Evolutionary conservation across 2,797 vertebrate genomes (phyloP).

Genomic region (Ctenochaetus hawaiiensis): DNA sequence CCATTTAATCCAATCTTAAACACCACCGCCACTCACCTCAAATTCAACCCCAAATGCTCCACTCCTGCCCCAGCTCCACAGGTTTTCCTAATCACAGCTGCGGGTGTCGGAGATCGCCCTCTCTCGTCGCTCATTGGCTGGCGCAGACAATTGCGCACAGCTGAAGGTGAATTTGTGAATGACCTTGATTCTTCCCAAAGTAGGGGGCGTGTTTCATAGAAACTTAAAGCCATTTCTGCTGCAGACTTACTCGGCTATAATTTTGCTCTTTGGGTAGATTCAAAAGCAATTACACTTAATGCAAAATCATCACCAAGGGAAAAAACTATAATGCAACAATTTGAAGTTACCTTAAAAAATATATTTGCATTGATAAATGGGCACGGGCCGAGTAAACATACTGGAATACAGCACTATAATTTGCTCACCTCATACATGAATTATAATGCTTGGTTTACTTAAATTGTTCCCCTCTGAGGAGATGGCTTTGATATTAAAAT

Average conservation of each 20-base stretch:
- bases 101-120: conserved; percentile 47
- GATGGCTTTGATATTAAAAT: conserved; percentile 81
- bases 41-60: conserved; percentile 66
- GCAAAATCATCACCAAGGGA: background rate
- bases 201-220: conserved; percentile 61
- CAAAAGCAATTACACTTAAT: background rate
- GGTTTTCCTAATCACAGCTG: conserved; percentile 75
- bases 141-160: conserved; percentile 79
- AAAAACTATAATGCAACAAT: conserved; percentile 8
- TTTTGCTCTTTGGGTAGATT: background rate
- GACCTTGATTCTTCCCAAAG: conserved; percentile 87
- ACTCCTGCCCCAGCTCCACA: conserved; percentile 24
- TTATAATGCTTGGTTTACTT: conserved; percentile 74
- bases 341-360: background rate
- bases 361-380: conserved; percentile 77
- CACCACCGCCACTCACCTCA: conserved; percentile 16
- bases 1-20: conserved; percentile 37
- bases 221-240: background rate
- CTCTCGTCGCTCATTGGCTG: conserved; percentile 86
- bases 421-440: conserved; percentile 67
- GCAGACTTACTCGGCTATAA: background rate
- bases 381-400: conserved; percentile 35
- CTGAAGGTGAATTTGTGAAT: conserved; percentile 88
- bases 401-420: conserved; percentile 20
- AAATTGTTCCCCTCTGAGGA: conserved; percentile 68